Evolutionary conservation across 2,797 vertebrate species (phyloP).

Genomic region (Poliocrania exsul): DNA sequence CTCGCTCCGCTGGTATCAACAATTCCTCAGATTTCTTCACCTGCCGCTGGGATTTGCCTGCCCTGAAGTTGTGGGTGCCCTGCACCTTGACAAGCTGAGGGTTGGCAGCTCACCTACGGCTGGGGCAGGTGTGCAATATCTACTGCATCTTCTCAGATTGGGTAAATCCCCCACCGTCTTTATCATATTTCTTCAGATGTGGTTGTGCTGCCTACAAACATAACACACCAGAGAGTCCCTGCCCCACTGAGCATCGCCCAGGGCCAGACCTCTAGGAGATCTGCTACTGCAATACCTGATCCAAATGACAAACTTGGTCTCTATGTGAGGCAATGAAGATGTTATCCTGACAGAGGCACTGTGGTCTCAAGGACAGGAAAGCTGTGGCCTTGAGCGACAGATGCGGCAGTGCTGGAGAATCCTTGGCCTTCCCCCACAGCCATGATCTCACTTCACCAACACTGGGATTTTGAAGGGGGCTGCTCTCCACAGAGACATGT

Average conservation of each 20-base stretch:
- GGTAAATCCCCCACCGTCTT: fast-evolving
- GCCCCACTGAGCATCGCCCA: neutral
- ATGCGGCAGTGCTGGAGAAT: neutral
- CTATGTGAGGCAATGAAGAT: neutral
- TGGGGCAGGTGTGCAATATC: neutral
- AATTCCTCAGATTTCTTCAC: fast-evolving
- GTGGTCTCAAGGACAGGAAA: neutral
- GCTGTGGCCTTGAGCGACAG: neutral
- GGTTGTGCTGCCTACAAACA: neutral
- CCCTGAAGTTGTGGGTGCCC: neutral
- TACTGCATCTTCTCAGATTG: neutral
- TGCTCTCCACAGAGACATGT: neutral
- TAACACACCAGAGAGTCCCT: fast-evolving
- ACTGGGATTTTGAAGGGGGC: neutral
- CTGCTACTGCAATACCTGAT: neutral
- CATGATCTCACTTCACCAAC: neutral
- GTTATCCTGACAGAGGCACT: fast-evolving
- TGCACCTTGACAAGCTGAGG: fast-evolving
- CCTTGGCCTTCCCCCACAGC: neutral
- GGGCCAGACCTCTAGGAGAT: too few relatives aligned
- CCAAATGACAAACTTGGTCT: neutral
- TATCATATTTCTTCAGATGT: fast-evolving
- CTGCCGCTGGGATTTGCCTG: fast-evolving
- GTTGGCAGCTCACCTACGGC: neutral
- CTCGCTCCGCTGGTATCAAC: neutral